A percentile compares a stretch with the other conserved stretches of the same genome.
Conservation (phyloP, 1,140 invertebrate genomes). For the Augochlora pura region DNA sequence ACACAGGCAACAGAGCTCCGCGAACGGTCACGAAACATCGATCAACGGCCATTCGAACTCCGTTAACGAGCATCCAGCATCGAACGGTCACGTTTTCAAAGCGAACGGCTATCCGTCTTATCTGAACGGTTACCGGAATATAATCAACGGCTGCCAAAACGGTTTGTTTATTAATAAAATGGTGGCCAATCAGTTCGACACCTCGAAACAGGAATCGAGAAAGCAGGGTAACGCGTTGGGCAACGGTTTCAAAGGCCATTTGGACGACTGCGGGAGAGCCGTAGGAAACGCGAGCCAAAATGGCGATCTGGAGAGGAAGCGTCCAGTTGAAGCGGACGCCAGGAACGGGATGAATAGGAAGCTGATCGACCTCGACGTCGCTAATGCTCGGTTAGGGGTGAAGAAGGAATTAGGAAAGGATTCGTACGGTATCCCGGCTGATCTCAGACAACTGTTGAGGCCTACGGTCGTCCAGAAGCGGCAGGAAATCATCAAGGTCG, state of each 20-base stretch:
- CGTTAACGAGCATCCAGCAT: slow-evolving; percentile 7
- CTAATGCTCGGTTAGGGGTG: not conserved
- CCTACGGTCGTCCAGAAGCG: slow-evolving; percentile 78
- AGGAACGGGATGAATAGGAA: slow-evolving; percentile 24
- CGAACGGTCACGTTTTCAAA: slow-evolving; percentile 9
- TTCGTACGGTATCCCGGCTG: slow-evolving; percentile 75
- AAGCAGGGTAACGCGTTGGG: not conserved
- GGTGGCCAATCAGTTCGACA: not conserved
- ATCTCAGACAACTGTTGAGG: slow-evolving; percentile 79
- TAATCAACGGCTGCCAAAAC: slow-evolving; percentile 14
- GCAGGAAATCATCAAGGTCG: slow-evolving; percentile 58
- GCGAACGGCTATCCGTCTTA: not conserved
- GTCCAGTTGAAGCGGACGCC: not conserved
- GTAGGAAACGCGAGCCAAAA: slow-evolving; percentile 9
- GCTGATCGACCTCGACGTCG: slow-evolving; percentile 16
- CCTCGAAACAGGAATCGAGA: not conserved
- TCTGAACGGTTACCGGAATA: slow-evolving; percentile 16
- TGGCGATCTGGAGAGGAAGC: slow-evolving; percentile 32
- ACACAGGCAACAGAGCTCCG: slow-evolving; percentile 9
- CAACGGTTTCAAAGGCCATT: not conserved
- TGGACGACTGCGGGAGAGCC: not conserved
- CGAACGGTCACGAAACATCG: not conserved
- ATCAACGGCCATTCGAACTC: slow-evolving; percentile 21
- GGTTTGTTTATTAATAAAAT: slow-evolving; percentile 31
- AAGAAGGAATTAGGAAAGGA: slow-evolving; percentile 33